Percentiles rank a stretch among this genome's conserved stretches.
Evolutionary conservation across 2,888 invertebrate species (phyloP).

Genomic region (Sabatieria punctata): DNA sequence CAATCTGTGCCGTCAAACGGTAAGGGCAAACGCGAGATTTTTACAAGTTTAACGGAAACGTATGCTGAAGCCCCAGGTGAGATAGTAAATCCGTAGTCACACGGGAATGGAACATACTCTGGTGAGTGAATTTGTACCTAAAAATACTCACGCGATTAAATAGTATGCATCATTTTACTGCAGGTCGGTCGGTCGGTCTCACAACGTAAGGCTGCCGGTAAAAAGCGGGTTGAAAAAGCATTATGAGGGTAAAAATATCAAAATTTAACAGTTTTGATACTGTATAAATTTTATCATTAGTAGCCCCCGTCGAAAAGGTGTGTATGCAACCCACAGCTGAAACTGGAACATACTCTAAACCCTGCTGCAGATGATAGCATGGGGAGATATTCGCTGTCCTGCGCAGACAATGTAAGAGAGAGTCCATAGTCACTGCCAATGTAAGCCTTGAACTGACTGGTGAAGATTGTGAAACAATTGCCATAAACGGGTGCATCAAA

Average conservation of each 20-base stretch:
- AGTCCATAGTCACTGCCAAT: slow-evolving; percentile 5
- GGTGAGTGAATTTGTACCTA: slow-evolving; percentile 7
- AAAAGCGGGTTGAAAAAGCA: too few species aligned
- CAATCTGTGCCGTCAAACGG: slow-evolving; percentile 9
- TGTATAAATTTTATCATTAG: too few species aligned
- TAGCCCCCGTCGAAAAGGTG: too few species aligned
- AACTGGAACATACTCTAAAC: slow-evolving; percentile 3
- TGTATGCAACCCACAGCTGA: too few species aligned
- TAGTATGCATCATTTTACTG: not conserved
- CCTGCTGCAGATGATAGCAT: slow-evolving; percentile 3
- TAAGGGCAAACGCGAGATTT: slow-evolving; percentile 4
- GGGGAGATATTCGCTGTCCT: slow-evolving; percentile 2
- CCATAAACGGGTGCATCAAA: slow-evolving; percentile 5
- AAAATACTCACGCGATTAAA: too few species aligned
- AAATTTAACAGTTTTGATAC: too few species aligned
- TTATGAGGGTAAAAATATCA: too few species aligned
- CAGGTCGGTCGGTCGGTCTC: too few species aligned
- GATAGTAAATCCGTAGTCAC: slow-evolving; percentile 8
- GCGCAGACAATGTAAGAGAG: slow-evolving; percentile 1
- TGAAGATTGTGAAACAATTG: slow-evolving; percentile 8
- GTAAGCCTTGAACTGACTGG: not conserved
- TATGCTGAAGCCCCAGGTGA: slow-evolving; percentile 5
- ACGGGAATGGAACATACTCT: slow-evolving; percentile 8
- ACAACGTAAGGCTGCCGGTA: too few species aligned
- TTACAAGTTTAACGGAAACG: slow-evolving; percentile 2